These are phyloP conservation scores for Zoanthus sansibaricus DNA, from an alignment of 92 coral and sea anemone genomes.

Conservation along the genomic window DNA sequence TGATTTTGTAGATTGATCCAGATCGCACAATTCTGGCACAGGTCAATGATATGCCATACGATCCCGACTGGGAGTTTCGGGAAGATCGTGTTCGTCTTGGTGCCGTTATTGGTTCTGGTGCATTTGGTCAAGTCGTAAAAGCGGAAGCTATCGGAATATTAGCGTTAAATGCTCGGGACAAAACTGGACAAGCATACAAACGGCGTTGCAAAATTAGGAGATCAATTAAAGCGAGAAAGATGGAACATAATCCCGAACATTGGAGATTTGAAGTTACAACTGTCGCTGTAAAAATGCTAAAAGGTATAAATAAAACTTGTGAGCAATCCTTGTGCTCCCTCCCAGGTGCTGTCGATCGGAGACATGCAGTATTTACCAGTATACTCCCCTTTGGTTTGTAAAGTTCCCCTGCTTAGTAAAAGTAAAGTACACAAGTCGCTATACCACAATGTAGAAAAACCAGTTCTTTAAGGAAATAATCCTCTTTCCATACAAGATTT, in stretches of 20 bases:
- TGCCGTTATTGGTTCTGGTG: constrained; percentile 83
- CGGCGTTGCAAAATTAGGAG: not conserved
- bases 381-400: too few relatives aligned
- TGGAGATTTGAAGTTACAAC: constrained; percentile 23
- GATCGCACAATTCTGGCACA: constrained; percentile 80
- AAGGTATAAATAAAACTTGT: not conserved
- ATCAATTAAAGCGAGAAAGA: constrained; percentile 13
- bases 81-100: constrained; percentile 78
- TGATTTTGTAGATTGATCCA: constrained; percentile 77
- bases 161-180: constrained; percentile 78
- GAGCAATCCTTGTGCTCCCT: too few relatives aligned
- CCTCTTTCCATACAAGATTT: too few relatives aligned
- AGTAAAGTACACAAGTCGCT: too few relatives aligned
- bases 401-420: too few relatives aligned
- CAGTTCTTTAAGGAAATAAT: too few relatives aligned
- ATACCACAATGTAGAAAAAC: too few relatives aligned
- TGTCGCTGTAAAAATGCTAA: constrained; percentile 22
- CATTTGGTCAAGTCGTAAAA: constrained; percentile 90
- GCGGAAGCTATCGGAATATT: constrained; percentile 93
- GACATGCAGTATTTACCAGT: too few relatives aligned
- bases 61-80: constrained; percentile 90
- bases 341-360: too few relatives aligned
- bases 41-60: constrained; percentile 72
- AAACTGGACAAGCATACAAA: constrained; percentile 50
- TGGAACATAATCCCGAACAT: constrained; percentile 12